Percentiles rank a stretch among this genome's conserved stretches.
phyloP scores from a whole-genome alignment of 2,113 vertebrate species.

The Hoplias malabaricus region DNA sequence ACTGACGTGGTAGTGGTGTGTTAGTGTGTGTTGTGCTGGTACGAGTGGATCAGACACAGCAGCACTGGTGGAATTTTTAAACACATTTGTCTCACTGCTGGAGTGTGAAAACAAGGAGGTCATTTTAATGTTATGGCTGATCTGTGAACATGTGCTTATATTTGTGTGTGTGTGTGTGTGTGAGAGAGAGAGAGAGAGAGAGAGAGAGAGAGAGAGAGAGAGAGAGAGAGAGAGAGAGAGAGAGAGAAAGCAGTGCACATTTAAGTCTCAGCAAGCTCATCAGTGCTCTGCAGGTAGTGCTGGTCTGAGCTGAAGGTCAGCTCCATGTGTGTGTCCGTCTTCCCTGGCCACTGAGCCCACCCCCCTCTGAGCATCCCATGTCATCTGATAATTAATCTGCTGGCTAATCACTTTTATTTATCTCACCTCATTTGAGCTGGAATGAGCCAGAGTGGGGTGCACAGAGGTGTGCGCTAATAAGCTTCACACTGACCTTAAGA shows the following conservation, averaged over 20 bases:
- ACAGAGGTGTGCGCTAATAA: slow-evolving; percentile 65
- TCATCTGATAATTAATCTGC: slow-evolving; percentile 66
- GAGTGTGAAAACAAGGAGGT: too few species aligned
- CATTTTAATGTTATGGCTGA: too few species aligned
- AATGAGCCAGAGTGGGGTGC: slow-evolving; percentile 62
- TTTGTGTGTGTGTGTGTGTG: slow-evolving; percentile 9
- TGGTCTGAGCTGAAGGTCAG: slow-evolving; percentile 64
- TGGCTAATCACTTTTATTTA: slow-evolving; percentile 76
- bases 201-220: not conserved
- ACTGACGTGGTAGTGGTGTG: too few species aligned
- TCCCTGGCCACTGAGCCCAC: slow-evolving; percentile 48
- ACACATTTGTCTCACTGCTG: too few species aligned
- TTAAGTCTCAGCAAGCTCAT: slow-evolving; percentile 11
- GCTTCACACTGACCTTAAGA: slow-evolving; percentile 58
- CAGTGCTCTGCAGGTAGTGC: not conserved
- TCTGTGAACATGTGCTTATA: too few species aligned
- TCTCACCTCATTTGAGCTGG: slow-evolving; percentile 67
- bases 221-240: not conserved
- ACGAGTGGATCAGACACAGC: too few species aligned
- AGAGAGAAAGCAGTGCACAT: slow-evolving; percentile 14
- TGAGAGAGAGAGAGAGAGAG: not conserved
- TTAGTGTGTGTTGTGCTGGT: too few species aligned
- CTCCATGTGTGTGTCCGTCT: slow-evolving; percentile 61
- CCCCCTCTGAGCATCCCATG: slow-evolving; percentile 60
- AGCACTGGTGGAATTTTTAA: too few species aligned